Conservation (phyloP, 2,888 invertebrate species). For the Ectropis crepuscularia region DNA sequence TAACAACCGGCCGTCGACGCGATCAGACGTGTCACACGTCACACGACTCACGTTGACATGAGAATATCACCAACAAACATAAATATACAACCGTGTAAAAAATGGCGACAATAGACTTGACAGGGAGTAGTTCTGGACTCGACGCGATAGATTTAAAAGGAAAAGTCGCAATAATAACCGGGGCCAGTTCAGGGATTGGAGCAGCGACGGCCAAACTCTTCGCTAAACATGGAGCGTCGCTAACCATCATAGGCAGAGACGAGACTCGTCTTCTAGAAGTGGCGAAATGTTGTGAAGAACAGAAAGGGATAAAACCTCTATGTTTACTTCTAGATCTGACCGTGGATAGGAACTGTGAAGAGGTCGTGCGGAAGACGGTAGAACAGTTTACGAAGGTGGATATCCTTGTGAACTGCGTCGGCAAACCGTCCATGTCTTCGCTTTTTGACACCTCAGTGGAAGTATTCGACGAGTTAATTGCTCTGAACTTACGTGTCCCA, state of each 20-base stretch:
- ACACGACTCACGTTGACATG: background rate
- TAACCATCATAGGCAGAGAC: conserved; percentile 63
- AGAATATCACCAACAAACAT: background rate
- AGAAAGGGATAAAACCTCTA: conserved; percentile 53
- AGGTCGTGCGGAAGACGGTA: conserved; percentile 58
- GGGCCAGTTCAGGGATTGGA: conserved; percentile 69
- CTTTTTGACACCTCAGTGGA: conserved; percentile 63
- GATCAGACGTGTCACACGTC: conserved; percentile 9
- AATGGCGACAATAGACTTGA: conserved; percentile 15
- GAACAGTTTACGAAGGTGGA: conserved; percentile 59
- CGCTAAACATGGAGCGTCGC: conserved; percentile 56
- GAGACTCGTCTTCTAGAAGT: conserved; percentile 56
- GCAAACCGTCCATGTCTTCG: conserved; percentile 57
- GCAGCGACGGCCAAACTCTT: conserved; percentile 65
- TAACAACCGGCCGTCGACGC: conserved; percentile 7
- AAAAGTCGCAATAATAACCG: conserved; percentile 65
- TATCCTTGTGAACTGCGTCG: conserved; percentile 64
- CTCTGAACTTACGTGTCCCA: conserved; percentile 63
- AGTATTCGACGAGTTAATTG: conserved; percentile 61
- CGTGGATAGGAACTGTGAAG: conserved; percentile 57
- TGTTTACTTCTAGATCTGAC: conserved; percentile 60
- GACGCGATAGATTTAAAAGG: conserved; percentile 58
- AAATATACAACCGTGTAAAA: background rate
- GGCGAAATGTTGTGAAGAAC: conserved; percentile 52
- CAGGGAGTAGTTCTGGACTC: conserved; percentile 1